These are phyloP conservation scores for Therioaphis trifolii DNA, from an alignment of 2,888 invertebrate genomes.

Conservation along the genomic window DNA sequence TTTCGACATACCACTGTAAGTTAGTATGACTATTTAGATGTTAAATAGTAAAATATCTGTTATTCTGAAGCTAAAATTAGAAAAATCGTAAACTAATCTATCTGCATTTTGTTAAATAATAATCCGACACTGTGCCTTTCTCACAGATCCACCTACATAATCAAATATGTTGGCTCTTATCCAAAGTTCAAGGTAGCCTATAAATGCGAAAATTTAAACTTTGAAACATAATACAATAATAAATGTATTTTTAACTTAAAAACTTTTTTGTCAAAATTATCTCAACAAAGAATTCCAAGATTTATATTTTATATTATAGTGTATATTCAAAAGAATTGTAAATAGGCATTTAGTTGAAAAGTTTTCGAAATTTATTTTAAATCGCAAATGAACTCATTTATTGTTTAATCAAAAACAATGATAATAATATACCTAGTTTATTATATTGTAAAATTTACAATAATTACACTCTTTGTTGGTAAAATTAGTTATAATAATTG, in stretches of 20 bases:
- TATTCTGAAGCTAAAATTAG: conserved; percentile 7
- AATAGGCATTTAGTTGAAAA: too few species aligned
- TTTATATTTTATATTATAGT: too few species aligned
- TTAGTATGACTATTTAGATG: background rate
- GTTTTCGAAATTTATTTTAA: too few species aligned
- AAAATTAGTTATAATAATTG: too few species aligned
- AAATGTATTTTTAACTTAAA: conserved; percentile 43
- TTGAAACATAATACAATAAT: conserved; percentile 44
- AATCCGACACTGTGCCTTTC: background rate
- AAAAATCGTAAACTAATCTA: background rate
- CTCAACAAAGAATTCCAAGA: background rate
- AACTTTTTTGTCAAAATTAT: conserved; percentile 23
- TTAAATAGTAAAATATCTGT: background rate
- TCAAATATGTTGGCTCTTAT: conserved; percentile 30
- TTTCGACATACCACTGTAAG: background rate
- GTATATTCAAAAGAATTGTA: too few species aligned
- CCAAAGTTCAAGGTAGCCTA: conserved; percentile 50
- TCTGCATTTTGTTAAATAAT: conserved; percentile 5
- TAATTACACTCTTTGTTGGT: too few species aligned
- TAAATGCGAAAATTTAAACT: conserved; percentile 29
- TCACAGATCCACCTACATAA: conserved; percentile 22
- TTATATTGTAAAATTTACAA: too few species aligned
- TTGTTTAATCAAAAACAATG: too few species aligned
- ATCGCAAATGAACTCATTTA: too few species aligned
- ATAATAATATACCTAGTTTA: too few species aligned